Evolutionary conservation across 2,888 invertebrate genomes (phyloP), one percentile per base, ranked within the genome.

Genomic region (Brachypalpus laphriformis): DNA sequence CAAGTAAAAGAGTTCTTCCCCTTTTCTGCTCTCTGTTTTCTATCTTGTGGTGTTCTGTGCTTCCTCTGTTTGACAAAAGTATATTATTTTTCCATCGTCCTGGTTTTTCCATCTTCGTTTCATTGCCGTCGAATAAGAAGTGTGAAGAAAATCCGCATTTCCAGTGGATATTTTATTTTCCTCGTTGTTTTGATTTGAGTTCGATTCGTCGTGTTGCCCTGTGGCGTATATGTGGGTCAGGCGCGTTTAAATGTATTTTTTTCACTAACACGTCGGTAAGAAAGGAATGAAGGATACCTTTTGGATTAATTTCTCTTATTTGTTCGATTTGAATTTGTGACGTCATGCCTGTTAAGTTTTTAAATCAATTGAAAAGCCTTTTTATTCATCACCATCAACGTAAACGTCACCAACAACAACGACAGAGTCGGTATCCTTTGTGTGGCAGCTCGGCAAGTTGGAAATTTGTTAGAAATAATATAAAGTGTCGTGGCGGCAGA

Each of bases 291-390:
- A 80, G 83, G 49, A 80, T 74, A 80, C 34, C 63, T 56, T 61
- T 49, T 68, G 78, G 80, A 68, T 20, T 65, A 70, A 49, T 42
- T 80, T 74, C 18, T 65, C 63, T 70, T 80, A 70, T 74, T 80
- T 80, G 74, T 80, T 83, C 74, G 8, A 74, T 68, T 83, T 83
- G 18, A 56, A 83, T 80, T 83, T 65, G 66, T 83, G 72, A 78
- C 83, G 74, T 83, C 78, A 80, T 80, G 83, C 70, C 74, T 59
- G 74, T 80, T 83, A 63, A 65, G 72, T 80, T 80, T 65, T 75
- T 40, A 20, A 70, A 68, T 57, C 61, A 83, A 61, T 72, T 66
- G 8, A 61, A 77, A 57, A 49, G 56, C 40, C 47, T 31, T 40
- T 34, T 40, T 37, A 59, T 47, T 59, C 34, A 54, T 54, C 59